Base-by-base conservation (phyloP, 2,797 vertebrate genomes). In the Coluber constrictor region DNA sequence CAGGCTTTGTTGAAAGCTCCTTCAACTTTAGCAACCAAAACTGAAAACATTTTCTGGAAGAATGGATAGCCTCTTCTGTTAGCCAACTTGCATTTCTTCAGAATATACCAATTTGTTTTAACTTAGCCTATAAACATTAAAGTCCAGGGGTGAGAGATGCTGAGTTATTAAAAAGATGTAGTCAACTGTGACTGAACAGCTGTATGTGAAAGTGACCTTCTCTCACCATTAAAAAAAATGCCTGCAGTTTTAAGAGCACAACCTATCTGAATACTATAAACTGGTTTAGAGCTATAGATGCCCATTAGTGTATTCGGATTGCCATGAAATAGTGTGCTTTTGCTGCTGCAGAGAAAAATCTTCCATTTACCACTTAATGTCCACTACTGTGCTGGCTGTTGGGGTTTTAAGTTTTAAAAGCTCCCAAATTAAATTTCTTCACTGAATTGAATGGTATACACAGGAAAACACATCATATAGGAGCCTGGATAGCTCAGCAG, bases 101-200 rank as follows among this genome's bases (percentile, higher is more conserved):
- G 57, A 32, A 94, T 66, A 88, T 23, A 60, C 2, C 47, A 86
- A 12, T 92, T 92, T 18, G 8, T 90, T 90, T 93, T 94, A 90
- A 89, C 93, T 96, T 56, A 92, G 23, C 7, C 27, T 83, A 37
- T 57, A 92, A 94, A 29, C 56, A 91, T 87, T 2, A 70, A 93
- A 95, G 43, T 59, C 59, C 95, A 96, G 90, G 90, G 88, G 93
- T 89, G 95, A 93, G 5, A 1, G 94, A 93, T 59, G 70, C 90
- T 27, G 87, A 87, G 12, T 92, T 95, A 93, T 95, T 94, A 90
- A 90, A 95, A 95, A 89, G 63, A 79, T 90, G 61, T 93, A 92
- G 94, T 83, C 47, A 95, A 93, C 18, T 94, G 51, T 95, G 92
- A 90, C 90, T 90, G 86, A 94, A 92, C 3, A 86, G 66, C 5